Evolutionary conservation across 1,140 invertebrate genomes (phyloP).

Genomic region (Camponotus floridanus): DNA sequence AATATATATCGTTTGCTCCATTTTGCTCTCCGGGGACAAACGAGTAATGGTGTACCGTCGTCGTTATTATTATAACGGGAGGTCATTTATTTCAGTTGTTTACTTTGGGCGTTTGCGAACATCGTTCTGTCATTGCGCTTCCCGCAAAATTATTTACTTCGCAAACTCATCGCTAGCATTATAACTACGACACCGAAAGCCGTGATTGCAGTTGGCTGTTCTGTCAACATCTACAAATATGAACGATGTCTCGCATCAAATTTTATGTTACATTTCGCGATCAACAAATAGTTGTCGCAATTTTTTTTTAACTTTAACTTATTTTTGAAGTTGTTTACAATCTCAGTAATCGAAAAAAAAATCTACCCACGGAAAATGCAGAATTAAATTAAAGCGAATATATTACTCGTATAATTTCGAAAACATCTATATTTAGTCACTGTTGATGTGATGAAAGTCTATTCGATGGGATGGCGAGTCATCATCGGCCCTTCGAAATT

Average conservation of each 20-base stretch:
- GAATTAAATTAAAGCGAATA: neutral
- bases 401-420: neutral
- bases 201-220: conserved; percentile 2
- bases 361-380: neutral
- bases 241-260: neutral
- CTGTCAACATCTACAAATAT: conserved; percentile 3
- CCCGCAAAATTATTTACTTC: conserved; percentile 62
- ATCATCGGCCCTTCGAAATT: conserved; percentile 23
- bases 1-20: conserved; percentile 50
- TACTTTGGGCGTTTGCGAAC: conserved; percentile 67
- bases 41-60: conserved; percentile 55
- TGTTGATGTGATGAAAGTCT: conserved; percentile 1
- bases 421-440: conserved; percentile 8
- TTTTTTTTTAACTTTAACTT: neutral
- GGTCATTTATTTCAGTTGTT: conserved; percentile 75
- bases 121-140: conserved; percentile 61
- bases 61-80: conserved; percentile 73
- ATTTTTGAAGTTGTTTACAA: neutral
- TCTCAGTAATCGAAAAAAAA: neutral
- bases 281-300: conserved; percentile 8
- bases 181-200: conserved; percentile 48
- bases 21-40: conserved; percentile 49
- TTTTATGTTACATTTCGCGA: neutral
- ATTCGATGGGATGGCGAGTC: conserved; percentile 1
- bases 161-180: conserved; percentile 58